phyloP scores from a whole-genome alignment of 2,888 invertebrate genomes.

The Dicranocentrus wangi region DNA sequence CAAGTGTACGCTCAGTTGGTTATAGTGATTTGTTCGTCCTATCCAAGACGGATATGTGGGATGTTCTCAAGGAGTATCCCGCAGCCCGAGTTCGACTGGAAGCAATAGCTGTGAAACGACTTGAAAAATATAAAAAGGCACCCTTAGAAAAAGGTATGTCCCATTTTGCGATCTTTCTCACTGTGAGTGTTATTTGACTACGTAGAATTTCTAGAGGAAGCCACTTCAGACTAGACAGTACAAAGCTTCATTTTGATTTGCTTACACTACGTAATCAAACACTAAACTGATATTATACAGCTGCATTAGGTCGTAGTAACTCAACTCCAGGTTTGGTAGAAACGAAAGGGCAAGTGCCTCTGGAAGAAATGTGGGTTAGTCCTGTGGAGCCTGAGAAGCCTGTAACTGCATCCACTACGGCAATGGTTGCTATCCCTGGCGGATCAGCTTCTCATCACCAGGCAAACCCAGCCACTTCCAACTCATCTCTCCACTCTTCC shows the following conservation, averaged over 20 bases:
- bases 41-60: constrained; percentile 99
- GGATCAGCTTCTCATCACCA: constrained; percentile 53
- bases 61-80: constrained; percentile 96
- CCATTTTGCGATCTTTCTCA: background rate
- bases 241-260: too few relatives aligned
- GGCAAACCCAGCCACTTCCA: constrained; percentile 75
- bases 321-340: constrained; percentile 97
- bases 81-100: constrained; percentile 94
- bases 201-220: too few relatives aligned
- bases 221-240: too few relatives aligned
- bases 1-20: constrained; percentile 97
- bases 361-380: constrained; percentile 89
- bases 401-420: constrained; percentile 26
- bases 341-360: constrained; percentile 89
- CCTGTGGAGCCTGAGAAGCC: constrained; percentile 76
- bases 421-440: constrained; percentile 65
- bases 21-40: constrained; percentile 99
- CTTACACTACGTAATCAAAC: background rate
- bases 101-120: constrained; percentile 96
- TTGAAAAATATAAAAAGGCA: constrained; percentile 97
- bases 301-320: constrained; percentile 95
- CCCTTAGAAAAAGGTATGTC: constrained; percentile 90
- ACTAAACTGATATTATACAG: constrained; percentile 77
- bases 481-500: constrained; percentile 75
- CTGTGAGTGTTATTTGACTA: too few relatives aligned